Evolutionary conservation across 37 sponge, comb jelly and placozoan genomes (phyloP), one percentile per base, ranked within the genome.

Genomic region (Dysidea cf. avara): DNA sequence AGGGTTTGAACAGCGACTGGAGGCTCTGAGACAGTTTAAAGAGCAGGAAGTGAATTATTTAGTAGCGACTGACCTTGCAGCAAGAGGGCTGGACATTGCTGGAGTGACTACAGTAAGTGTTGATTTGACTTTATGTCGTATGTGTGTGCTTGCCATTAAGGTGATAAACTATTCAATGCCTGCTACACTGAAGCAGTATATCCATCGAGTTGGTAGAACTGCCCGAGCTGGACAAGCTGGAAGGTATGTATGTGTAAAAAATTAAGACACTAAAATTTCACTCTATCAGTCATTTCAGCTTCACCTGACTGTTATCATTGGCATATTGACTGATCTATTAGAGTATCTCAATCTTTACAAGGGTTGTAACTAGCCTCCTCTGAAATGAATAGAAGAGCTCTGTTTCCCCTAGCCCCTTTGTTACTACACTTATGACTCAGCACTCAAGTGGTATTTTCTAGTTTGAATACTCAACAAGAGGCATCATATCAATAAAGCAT

Each of bases 151-250:
- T 49, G 51, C n/a, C n/a, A n/a, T n/a, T n/a, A n/a, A n/a, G n/a
- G n/a, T n/a, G 48, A 90, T 97, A 74, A 97, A 98, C 80, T 92
- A 80, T 67, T 80, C 72, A 53, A 95, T 98, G 87, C 99, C 99
- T 21, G 71, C 93, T 6, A 79, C 84, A 20, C 54, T 89, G 43
- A 95, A 98, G 86, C 93, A 86, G 56, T 98, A 98, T 56, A 91
- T 98, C n/a, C 99, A 98, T 62, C 73, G 99, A 26, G 99, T 98
- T 39, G 99, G 99, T 7, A 50, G 99, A 40, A 98, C 99, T 18
- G 99, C 99, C 18, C 35, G 99, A 34, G 99, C 99, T 34, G 96
- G 99, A 22, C 72, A 80, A 57, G 74, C 67, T 63, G 99, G 99
- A 32, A 77, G 91, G 88, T 87, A 20, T 55, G 74, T 49, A 34